Evolutionary conservation across 2,888 invertebrate species (phyloP).

Genomic region (Helobdella robusta): DNA sequence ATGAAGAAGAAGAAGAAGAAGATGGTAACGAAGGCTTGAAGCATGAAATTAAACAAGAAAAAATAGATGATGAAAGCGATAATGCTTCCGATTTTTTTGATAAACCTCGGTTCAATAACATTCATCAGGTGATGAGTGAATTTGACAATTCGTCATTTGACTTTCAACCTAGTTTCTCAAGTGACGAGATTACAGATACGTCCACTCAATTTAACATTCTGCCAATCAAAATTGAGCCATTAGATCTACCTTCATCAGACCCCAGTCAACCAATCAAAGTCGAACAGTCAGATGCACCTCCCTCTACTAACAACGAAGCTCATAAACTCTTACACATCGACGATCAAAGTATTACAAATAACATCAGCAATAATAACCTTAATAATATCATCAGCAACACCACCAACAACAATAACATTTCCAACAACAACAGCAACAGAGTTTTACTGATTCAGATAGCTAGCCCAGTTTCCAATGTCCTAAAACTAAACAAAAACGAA

Average conservation of each 20-base stretch:
- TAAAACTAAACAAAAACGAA: background rate
- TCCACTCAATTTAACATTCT: background rate
- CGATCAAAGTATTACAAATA: too few relatives aligned
- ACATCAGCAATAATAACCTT: too few relatives aligned
- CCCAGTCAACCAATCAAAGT: background rate
- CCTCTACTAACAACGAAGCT: background rate
- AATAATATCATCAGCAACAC: too few relatives aligned
- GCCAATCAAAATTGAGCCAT: constrained; percentile 1
- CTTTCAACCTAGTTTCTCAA: background rate
- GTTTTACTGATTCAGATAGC: constrained; percentile 22
- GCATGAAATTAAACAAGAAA: too few relatives aligned
- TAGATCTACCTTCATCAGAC: background rate
- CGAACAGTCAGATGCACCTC: background rate
- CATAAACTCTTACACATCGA: too few relatives aligned
- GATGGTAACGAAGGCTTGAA: too few relatives aligned
- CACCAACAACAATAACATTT: background rate
- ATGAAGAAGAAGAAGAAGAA: background rate
- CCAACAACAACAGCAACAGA: background rate
- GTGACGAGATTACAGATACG: too few relatives aligned
- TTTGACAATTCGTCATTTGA: too few relatives aligned
- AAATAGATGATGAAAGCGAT: too few relatives aligned
- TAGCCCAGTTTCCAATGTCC: constrained; percentile 34
- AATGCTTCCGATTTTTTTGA: too few relatives aligned
- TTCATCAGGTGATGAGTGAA: too few relatives aligned
- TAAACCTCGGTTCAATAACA: too few relatives aligned